A percentile compares a stretch with the other conserved stretches of the same genome.
These are phyloP conservation scores for Isichthys henryi DNA, from an alignment of 2,113 vertebrate species.

Conservation along the genomic window DNA sequence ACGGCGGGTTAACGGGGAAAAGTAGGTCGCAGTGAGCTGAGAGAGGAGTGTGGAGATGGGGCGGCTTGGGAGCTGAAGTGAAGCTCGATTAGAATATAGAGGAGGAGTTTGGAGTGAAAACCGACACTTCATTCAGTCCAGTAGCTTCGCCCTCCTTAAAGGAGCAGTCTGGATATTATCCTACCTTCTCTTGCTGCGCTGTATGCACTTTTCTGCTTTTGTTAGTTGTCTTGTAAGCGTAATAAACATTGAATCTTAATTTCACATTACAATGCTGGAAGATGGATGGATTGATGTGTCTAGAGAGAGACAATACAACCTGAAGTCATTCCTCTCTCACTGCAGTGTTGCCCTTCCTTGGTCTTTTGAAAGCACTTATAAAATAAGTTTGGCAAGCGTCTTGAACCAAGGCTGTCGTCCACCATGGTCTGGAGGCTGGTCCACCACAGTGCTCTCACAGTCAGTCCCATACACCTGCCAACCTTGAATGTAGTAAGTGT, in stretches of 20 bases:
- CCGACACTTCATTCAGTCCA: slow-evolving; percentile 59
- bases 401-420: background rate
- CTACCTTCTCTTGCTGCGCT: slow-evolving; percentile 14
- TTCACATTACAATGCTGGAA: background rate
- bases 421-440: background rate
- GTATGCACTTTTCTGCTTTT: background rate
- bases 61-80: slow-evolving; percentile 41
- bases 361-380: background rate
- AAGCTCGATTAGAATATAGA: slow-evolving; percentile 52
- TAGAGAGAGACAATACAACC: background rate
- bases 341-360: background rate
- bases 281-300: background rate
- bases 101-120: slow-evolving; percentile 65
- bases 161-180: slow-evolving; percentile 31
- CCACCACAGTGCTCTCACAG: background rate
- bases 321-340: background rate
- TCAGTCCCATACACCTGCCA: background rate
- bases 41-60: slow-evolving; percentile 42
- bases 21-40: background rate
- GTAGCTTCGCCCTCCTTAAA: slow-evolving; percentile 30
- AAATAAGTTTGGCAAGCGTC: background rate
- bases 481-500: background rate
- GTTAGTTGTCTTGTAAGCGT: background rate
- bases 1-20: background rate
- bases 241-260: background rate